phyloP scores from a whole-genome alignment of 2,797 vertebrate genomes.

The Erethizon dorsatum region DNA sequence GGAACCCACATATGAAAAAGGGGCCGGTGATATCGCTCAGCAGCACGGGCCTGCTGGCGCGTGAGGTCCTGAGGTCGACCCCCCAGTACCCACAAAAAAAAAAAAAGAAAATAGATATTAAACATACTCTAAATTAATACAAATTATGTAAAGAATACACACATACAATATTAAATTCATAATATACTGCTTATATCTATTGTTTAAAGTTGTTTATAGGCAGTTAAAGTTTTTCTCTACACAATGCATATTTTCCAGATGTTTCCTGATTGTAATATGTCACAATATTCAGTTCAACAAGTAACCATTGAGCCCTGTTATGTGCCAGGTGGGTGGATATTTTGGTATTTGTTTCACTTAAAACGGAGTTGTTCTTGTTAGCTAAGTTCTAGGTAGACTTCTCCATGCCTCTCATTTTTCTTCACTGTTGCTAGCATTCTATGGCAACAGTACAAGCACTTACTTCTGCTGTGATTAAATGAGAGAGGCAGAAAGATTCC shows the following conservation, averaged over 20 bases:
- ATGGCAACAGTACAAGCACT: background rate
- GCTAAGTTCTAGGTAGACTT: background rate
- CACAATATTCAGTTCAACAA: background rate
- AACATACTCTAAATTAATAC: background rate
- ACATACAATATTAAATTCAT: constrained; percentile 39
- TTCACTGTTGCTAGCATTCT: background rate
- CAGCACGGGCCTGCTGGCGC: no score
- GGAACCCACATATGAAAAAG: no score
- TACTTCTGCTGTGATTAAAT: background rate
- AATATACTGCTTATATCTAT: background rate
- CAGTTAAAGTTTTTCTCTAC: constrained; percentile 44
- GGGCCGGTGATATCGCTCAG: no score
- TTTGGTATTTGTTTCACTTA: constrained; percentile 12
- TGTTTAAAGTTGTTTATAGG: constrained; percentile 59
- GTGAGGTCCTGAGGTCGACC: no score
- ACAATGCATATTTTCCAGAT: background rate
- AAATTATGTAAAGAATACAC: background rate
- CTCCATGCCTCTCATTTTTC: background rate
- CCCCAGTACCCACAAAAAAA: no score
- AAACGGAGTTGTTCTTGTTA: background rate
- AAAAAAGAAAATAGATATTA: background rate
- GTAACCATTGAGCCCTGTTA: background rate
- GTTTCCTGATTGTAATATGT: background rate
- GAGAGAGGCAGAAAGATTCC: background rate
- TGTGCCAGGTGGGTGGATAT: background rate